These are phyloP conservation scores for Linnaemya tessellans DNA, from an alignment of 2,888 invertebrate genomes.

Conservation along the genomic window DNA sequence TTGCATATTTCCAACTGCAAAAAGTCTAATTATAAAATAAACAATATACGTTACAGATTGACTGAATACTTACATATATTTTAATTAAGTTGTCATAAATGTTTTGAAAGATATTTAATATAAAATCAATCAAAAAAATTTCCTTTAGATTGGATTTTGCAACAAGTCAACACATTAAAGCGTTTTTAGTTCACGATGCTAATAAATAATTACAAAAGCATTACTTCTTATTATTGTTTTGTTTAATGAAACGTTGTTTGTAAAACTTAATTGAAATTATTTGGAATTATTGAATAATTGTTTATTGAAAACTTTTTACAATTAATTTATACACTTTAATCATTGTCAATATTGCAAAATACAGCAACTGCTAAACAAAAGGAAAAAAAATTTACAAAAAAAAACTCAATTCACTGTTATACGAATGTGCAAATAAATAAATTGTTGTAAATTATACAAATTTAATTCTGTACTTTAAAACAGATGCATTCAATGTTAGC, in stretches of 20 bases:
- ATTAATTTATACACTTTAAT: slow-evolving; percentile 60
- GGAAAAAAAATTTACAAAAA: background rate
- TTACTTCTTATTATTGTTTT: slow-evolving; percentile 25
- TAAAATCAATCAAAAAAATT: background rate
- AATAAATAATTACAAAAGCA: slow-evolving; percentile 28
- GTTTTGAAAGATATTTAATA: slow-evolving; percentile 15
- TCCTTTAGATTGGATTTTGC: slow-evolving; percentile 3
- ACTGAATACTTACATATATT: no score
- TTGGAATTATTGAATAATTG: slow-evolving; percentile 52
- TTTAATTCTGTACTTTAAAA: slow-evolving; percentile 33
- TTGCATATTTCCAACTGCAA: background rate
- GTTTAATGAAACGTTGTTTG: background rate
- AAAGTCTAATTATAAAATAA: background rate
- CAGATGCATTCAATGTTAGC: slow-evolving; percentile 63
- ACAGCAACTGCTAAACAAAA: slow-evolving; percentile 18
- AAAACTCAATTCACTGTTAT: slow-evolving; percentile 44
- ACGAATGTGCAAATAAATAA: background rate
- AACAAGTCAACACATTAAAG: slow-evolving; percentile 13
- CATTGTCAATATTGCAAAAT: slow-evolving; percentile 56
- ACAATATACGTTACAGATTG: background rate
- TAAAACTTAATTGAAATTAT: slow-evolving; percentile 42
- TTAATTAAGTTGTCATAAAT: background rate
- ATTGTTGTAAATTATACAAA: slow-evolving; percentile 39
- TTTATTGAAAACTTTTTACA: slow-evolving; percentile 48
- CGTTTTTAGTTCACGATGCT: slow-evolving; percentile 22